Conservation (phyloP, 1,140 invertebrate species). For the Brachystomella parvula region DNA sequence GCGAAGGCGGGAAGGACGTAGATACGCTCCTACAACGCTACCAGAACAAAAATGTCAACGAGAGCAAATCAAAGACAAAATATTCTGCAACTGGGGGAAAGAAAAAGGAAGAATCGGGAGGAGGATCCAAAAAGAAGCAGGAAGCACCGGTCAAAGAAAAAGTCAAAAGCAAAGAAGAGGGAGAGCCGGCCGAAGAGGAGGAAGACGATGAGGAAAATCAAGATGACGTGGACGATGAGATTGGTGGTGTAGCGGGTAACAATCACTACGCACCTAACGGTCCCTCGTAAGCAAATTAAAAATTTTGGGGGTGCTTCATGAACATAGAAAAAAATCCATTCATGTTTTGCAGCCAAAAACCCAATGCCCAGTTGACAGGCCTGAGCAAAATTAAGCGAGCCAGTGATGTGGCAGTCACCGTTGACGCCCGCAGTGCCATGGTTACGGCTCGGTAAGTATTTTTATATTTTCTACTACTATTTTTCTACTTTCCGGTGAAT, state of each 20-base stretch:
- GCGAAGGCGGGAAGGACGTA: conserved; percentile 22
- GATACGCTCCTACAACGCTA: conserved; percentile 33
- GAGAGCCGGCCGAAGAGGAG: conserved; percentile 15
- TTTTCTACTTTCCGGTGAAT: conserved; percentile 6
- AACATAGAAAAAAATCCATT: conserved; percentile 1
- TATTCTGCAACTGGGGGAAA: conserved; percentile 14
- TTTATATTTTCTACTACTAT: conserved; percentile 2
- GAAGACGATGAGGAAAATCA: conserved; percentile 12
- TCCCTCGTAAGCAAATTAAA: conserved; percentile 5
- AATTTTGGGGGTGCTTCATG: conserved; percentile 4
- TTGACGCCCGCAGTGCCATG: conserved; percentile 37
- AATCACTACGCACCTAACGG: conserved; percentile 32
- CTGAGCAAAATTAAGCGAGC: conserved; percentile 32
- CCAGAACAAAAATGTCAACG: conserved; percentile 29
- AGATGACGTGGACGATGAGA: conserved; percentile 14
- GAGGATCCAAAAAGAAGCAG: conserved; percentile 13
- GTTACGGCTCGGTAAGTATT: conserved; percentile 33
- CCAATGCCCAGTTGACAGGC: conserved; percentile 35
- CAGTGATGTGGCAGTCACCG: conserved; percentile 34
- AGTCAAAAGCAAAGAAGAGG: conserved; percentile 12
- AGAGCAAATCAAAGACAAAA: conserved; percentile 20
- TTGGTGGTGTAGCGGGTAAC: background rate
- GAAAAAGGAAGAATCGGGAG: conserved; percentile 9
- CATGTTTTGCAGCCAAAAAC: conserved; percentile 28
- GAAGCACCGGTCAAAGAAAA: conserved; percentile 11